A percentile compares a stretch with the other conserved stretches of the same genome.
These are phyloP conservation scores for Slavum lentiscoides DNA, from an alignment of 2,888 invertebrate genomes.

Conservation along the genomic window DNA sequence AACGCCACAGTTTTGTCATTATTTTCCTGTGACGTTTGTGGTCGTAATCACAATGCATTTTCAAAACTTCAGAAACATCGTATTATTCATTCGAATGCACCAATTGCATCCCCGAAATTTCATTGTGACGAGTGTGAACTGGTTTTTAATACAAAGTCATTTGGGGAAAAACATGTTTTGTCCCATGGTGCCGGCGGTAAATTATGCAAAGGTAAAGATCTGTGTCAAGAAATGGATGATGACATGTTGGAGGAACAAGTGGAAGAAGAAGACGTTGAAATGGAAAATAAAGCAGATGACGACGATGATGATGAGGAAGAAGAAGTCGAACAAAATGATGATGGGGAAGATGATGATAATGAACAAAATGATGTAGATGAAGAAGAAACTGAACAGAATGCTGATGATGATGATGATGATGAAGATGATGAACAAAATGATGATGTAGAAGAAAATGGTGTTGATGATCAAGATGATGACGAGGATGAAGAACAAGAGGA, in stretches of 20 bases:
- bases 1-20: conserved; percentile 63
- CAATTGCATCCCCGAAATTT: conserved; percentile 54
- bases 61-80: conserved; percentile 65
- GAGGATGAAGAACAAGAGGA: conserved; percentile 39
- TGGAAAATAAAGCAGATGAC: conserved; percentile 55
- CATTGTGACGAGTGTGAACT: conserved; percentile 55
- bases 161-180: conserved; percentile 51
- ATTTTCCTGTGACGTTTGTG: conserved; percentile 65
- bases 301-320: conserved; percentile 54
- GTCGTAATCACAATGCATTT: conserved; percentile 66
- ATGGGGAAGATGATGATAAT: conserved; percentile 49
- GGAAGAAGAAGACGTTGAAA: conserved; percentile 54
- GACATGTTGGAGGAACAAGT: conserved; percentile 48
- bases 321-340: conserved; percentile 34
- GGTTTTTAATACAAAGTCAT: conserved; percentile 48
- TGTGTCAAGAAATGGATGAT: conserved; percentile 55
- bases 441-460: conserved; percentile 46
- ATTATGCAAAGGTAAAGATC: conserved; percentile 41
- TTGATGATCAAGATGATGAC: conserved; percentile 44
- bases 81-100: conserved; percentile 62
- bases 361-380: conserved; percentile 54
- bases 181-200: conserved; percentile 47
- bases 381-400: conserved; percentile 5
- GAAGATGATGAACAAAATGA: conserved; percentile 50
- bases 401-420: conserved; percentile 39